Conservation (phyloP, 37 sponge, comb jelly and placozoan genomes). For the Beroe forskalii region DNA sequence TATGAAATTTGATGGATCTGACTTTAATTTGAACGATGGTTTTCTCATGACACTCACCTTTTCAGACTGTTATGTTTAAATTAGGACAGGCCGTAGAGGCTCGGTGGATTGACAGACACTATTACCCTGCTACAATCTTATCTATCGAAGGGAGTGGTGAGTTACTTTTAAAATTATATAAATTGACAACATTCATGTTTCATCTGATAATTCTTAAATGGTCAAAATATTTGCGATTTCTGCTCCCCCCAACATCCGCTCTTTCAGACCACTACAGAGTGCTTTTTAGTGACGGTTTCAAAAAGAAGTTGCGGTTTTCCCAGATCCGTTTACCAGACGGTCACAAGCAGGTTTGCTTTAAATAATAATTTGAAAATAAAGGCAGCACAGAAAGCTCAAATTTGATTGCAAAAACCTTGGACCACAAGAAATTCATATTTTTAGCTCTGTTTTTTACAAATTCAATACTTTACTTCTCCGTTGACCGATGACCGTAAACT, state of each 20-base stretch:
- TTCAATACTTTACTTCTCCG: too few species aligned
- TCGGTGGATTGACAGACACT: conserved; percentile 45
- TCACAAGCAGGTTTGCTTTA: not conserved
- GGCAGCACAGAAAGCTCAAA: too few species aligned
- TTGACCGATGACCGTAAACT: too few species aligned
- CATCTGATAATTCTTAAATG: too few species aligned
- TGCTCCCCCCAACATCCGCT: not conserved
- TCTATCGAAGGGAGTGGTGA: conserved; percentile 23
- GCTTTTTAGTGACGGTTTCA: conserved; percentile 39
- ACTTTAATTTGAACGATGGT: too few species aligned
- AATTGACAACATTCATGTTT: not conserved
- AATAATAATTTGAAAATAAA: too few species aligned
- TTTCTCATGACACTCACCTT: too few species aligned
- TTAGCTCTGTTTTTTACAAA: too few species aligned
- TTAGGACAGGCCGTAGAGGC: conserved; percentile 54
- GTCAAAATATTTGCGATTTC: too few species aligned
- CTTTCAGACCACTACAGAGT: conserved; percentile 49
- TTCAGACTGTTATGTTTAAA: conserved; percentile 54
- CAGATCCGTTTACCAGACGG: conserved; percentile 8
- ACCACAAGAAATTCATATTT: too few species aligned
- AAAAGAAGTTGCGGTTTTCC: conserved; percentile 35
- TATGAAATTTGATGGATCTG: too few species aligned
- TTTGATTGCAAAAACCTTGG: too few species aligned
- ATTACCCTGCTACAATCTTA: conserved; percentile 35
- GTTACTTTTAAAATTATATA: not conserved